Evolutionary conservation across 2,888 invertebrate species (phyloP).

Genomic region (Emmelina monodactyla): DNA sequence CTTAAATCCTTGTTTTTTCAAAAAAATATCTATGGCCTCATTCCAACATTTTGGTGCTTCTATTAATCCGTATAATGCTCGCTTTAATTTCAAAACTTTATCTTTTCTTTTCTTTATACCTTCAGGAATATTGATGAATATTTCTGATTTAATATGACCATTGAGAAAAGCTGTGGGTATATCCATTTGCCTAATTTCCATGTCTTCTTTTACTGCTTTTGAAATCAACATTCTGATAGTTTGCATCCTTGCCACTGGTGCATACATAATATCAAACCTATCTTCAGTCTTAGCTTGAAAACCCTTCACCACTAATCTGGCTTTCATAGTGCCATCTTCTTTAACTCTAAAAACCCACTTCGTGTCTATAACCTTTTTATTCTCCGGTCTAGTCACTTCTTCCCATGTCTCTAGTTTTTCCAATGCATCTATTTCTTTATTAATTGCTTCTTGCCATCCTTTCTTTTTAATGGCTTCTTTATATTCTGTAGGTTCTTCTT

Average conservation of each 20-base stretch:
- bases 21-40: slow-evolving; percentile 11
- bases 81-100: slow-evolving; percentile 11
- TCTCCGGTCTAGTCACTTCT: slow-evolving; percentile 6
- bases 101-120: no score
- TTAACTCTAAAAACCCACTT: slow-evolving; percentile 8
- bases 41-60: slow-evolving; percentile 16
- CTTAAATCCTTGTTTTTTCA: slow-evolving; percentile 3
- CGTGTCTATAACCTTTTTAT: slow-evolving; percentile 5
- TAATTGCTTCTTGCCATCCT: slow-evolving; percentile 10
- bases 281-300: slow-evolving; percentile 1
- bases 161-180: slow-evolving; percentile 10
- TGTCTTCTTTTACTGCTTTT: slow-evolving; percentile 6
- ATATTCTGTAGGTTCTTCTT: slow-evolving; percentile 3
- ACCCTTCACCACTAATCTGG: slow-evolving; percentile 7
- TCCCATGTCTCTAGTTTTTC: slow-evolving; percentile 7
- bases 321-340: slow-evolving; percentile 8
- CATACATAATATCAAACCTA: background rate
- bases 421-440: slow-evolving; percentile 9
- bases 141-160: slow-evolving; percentile 8
- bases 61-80: slow-evolving; percentile 14
- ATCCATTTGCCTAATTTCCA: slow-evolving; percentile 3
- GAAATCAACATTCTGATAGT: slow-evolving; percentile 7
- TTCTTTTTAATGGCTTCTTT: slow-evolving; percentile 5
- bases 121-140: slow-evolving; percentile 10
- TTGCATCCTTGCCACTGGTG: slow-evolving; percentile 5